Evolutionary conservation across 2,888 invertebrate genomes (phyloP), one percentile per base, ranked within the genome.

Genomic region (Gymnosoma rotundatum): DNA sequence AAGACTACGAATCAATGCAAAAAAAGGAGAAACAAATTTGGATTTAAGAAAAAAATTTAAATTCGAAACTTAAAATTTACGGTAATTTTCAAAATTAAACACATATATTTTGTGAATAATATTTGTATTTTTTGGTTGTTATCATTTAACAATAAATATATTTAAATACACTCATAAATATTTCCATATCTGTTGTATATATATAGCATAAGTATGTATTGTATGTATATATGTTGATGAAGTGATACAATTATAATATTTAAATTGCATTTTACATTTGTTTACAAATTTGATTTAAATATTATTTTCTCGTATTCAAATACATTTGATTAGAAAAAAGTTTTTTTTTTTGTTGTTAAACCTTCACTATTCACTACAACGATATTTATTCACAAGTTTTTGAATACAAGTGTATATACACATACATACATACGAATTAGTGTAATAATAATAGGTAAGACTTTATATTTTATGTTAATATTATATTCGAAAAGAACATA

Each of bases 331-430:
- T 32, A 8, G 7, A 32, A 32, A 32, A 5, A 32, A 2, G 1
- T 25, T 25, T 2, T 25, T 42, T 42, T 12, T 42, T 42, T 42
- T 12, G 7, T 8, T 42, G 42, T 42, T 2, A 42, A 42, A 42
- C 25, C 25, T 25, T 25, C 4, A 25, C 25, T 25, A 25, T 25
- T 42, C 42, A 4, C 2, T 12, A 4, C 12, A 12, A 10, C 1
- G 12, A 42, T 12, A 9, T 4, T 42, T 12, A 42, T 42, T 12
- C 7, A 42, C 10, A 12, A 2, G 42, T 42, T 42, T 0, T 12
- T 42, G 7, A 12, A 42, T 12, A 42, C 42, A 12, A 42, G 42
- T 36, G 58, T 38, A 70, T 54, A 83, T 56, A 78, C 73, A 79
- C 12, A 75, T 74, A 69, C 38, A 61, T 73, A 60, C 18, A 60